phyloP scores from a whole-genome alignment of 2,888 invertebrate genomes.

The Agriopis leucophaearia region DNA sequence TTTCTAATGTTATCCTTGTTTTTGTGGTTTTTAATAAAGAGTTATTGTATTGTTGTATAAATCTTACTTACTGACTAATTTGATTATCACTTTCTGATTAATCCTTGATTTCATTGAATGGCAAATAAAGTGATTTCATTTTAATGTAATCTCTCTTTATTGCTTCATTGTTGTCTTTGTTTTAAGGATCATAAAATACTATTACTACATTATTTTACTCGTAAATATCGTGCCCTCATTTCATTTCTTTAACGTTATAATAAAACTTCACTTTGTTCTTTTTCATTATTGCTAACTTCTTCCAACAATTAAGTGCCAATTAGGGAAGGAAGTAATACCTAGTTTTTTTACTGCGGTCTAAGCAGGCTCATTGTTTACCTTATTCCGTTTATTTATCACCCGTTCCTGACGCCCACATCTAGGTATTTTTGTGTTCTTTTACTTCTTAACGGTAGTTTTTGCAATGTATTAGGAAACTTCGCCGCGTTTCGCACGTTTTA shows the following conservation, averaged over 20 bases:
- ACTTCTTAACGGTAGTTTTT: not conserved
- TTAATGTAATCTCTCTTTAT: not conserved
- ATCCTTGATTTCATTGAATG: not conserved
- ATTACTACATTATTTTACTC: not conserved
- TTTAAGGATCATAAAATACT: slow-evolving; percentile 9
- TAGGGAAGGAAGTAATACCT: not conserved
- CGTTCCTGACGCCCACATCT: not conserved
- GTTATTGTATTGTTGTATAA: not conserved
- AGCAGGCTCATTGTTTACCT: not conserved
- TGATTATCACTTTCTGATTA: not conserved
- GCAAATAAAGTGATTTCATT: slow-evolving; percentile 4
- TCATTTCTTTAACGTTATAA: not conserved
- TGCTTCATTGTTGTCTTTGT: slow-evolving; percentile 1
- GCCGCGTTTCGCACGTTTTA: not conserved
- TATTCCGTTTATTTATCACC: not conserved
- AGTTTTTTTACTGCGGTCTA: not conserved
- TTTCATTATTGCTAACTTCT: not conserved
- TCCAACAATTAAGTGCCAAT: not conserved
- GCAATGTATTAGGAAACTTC: not conserved
- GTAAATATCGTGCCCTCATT: not conserved
- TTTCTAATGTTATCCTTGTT: too few species aligned
- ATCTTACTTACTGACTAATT: not conserved
- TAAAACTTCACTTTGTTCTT: not conserved
- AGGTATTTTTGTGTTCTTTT: too few species aligned
- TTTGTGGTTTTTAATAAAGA: too few species aligned